phyloP scores from a whole-genome alignment of 2,797 vertebrate genomes.

The Peromyscus melanophrys region DNA sequence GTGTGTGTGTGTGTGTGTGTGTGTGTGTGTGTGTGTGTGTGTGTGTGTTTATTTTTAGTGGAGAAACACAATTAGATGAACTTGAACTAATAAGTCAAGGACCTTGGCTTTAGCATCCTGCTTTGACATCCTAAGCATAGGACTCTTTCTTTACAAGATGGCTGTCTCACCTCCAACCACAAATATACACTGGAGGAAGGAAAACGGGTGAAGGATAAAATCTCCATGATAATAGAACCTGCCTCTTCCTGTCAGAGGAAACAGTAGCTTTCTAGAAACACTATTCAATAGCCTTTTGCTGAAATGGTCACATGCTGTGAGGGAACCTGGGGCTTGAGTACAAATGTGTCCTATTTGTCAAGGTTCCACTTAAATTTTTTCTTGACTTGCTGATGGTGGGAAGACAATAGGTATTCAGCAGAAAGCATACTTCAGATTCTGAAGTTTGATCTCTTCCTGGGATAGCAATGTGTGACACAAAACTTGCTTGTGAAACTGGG shows the following conservation, averaged over 20 bases:
- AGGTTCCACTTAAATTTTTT: not conserved
- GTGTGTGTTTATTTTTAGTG: not conserved
- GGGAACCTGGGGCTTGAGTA: not conserved
- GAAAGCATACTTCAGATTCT: not conserved
- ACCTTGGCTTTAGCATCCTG: not conserved
- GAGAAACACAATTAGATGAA: not conserved
- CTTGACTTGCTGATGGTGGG: not conserved
- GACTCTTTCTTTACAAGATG: constrained; percentile 35
- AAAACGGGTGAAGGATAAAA: constrained; percentile 53
- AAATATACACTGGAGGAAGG: not conserved
- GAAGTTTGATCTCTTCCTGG: not conserved
- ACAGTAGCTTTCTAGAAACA: not conserved
- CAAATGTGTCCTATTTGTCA: no score
- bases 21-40: not conserved
- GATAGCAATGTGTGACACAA: no score
- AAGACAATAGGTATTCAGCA: not conserved
- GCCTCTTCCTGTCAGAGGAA: constrained; percentile 20
- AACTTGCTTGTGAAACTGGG: not conserved
- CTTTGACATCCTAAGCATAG: not conserved
- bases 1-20: not conserved
- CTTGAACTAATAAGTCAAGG: constrained; percentile 14
- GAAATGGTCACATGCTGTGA: not conserved
- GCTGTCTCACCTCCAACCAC: not conserved
- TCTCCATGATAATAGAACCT: not conserved
- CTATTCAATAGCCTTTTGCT: constrained; percentile 33